Base-by-base conservation (phyloP, 2,888 invertebrate species). In the Hirtodrosophila confusa region DNA sequence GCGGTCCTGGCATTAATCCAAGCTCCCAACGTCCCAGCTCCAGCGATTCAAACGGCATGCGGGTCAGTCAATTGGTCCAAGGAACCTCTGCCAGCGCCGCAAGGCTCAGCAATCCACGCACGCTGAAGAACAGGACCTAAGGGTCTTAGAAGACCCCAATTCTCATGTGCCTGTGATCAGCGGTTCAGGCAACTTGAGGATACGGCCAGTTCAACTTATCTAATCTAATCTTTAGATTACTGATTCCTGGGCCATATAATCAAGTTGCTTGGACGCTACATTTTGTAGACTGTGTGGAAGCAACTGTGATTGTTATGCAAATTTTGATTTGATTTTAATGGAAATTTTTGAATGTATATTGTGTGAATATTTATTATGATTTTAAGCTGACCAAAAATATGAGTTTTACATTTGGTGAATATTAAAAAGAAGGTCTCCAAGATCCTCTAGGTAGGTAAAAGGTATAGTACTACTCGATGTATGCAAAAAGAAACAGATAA, bases 201-300 rank as follows among this genome's bases (percentile, higher is more conserved):
- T 66, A 73, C 39, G 74, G 63, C 44, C 65, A 12, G 44, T 37
- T 12, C 39, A 37, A 17, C 6, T 7, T 10, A 17, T 31, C 1
- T 3, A 29, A 51, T n/a, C n/a, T n/a, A n/a, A n/a, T n/a, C 24
- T 35, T 4, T 11, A 44, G 35, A 37, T 47, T 27, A 37, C 33
- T 12, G 12, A 45, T 37, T 51, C 17, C 39, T 10, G 7, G 44
- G 48, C 48, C 80, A 53, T 66, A 60, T 65, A 40, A 58, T 73
- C 83, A 87, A 79, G 83, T 87, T 82, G 88, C 65, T 51, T 73
- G 76, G 23, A 55, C 58, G 53, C 39, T 24, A 17, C n/a, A 47
- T 8, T 17, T n/a, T 6, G 40, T 11, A 9, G 37, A 11, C 27
- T 39, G 12, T 31, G 7, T 29, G 51, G 55, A 44, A 31, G 17